Percentiles rank a stretch among this genome's conserved stretches.
Conservation (phyloP, 2,888 invertebrate genomes). For the Chymomyza amoena region DNA sequence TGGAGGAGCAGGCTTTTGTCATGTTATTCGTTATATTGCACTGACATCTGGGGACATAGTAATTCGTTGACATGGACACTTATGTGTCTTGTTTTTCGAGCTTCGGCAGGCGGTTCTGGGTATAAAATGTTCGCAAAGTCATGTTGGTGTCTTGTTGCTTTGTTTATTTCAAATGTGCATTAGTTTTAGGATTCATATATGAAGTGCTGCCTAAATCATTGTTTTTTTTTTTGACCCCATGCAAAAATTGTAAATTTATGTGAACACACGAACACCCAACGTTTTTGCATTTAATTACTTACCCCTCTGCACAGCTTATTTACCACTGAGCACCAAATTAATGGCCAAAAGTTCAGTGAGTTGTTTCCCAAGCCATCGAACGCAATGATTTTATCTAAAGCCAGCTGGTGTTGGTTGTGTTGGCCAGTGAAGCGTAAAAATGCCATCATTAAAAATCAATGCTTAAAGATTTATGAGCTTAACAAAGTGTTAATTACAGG, state of each 20-base stretch:
- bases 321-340: not conserved
- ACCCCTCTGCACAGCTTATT: not conserved
- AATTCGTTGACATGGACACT: conserved; percentile 53
- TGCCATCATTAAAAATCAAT: conserved; percentile 68
- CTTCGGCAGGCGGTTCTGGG: not conserved
- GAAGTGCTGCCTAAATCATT: not conserved
- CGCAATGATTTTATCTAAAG: not conserved
- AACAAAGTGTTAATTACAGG: conserved; percentile 66
- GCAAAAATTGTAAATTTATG: not conserved
- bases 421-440: conserved; percentile 56
- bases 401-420: conserved; percentile 20
- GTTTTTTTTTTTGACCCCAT: not conserved
- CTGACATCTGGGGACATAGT: conserved; percentile 60
- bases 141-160: conserved; percentile 24
- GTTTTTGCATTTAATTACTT: not conserved
- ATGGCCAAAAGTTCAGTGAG: conserved; percentile 5
- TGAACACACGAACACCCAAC: not conserved
- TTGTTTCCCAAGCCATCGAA: not conserved
- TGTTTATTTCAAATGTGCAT: conserved; percentile 30
- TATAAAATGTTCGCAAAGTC: not conserved
- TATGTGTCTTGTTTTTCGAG: conserved; percentile 16
- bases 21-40: conserved; percentile 60
- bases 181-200: not conserved
- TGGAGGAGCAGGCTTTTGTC: conserved; percentile 44
- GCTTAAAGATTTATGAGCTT: conserved; percentile 67